Conservation (phyloP, 2,113 vertebrate genomes). For the Oncorhynchus kisutch region DNA sequence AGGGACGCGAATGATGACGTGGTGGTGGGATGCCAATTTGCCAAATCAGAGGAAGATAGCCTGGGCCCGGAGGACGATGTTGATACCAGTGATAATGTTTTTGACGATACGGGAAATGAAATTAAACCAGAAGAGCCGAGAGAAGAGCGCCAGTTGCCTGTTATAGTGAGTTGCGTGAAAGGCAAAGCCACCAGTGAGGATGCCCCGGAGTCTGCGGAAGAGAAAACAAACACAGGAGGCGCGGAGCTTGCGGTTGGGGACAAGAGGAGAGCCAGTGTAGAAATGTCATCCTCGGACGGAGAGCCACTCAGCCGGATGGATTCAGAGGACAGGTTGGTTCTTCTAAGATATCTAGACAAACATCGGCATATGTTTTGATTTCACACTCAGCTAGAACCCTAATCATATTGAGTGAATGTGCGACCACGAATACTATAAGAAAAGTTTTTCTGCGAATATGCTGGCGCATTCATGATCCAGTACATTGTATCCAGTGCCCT, state of each 20-base stretch:
- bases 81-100: neutral
- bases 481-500: too few relatives aligned
- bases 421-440: too few relatives aligned
- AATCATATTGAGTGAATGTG: too few relatives aligned
- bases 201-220: conserved; percentile 33
- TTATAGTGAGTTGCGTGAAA: conserved; percentile 42
- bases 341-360: neutral
- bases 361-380: too few relatives aligned
- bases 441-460: too few relatives aligned
- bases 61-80: conserved; percentile 7
- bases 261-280: conserved; percentile 83
- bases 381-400: neutral
- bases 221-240: conserved; percentile 57
- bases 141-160: conserved; percentile 56
- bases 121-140: conserved; percentile 43
- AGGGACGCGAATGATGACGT: conserved; percentile 14
- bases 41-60: conserved; percentile 26
- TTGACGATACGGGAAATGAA: conserved; percentile 10
- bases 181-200: conserved; percentile 50
- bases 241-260: conserved; percentile 52
- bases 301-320: conserved; percentile 95
- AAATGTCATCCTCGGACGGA: conserved; percentile 87
- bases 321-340: conserved; percentile 92
- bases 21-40: neutral
- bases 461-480: too few relatives aligned